phyloP scores from a whole-genome alignment of 2,797 vertebrate species.

The Selene dorsalis region DNA sequence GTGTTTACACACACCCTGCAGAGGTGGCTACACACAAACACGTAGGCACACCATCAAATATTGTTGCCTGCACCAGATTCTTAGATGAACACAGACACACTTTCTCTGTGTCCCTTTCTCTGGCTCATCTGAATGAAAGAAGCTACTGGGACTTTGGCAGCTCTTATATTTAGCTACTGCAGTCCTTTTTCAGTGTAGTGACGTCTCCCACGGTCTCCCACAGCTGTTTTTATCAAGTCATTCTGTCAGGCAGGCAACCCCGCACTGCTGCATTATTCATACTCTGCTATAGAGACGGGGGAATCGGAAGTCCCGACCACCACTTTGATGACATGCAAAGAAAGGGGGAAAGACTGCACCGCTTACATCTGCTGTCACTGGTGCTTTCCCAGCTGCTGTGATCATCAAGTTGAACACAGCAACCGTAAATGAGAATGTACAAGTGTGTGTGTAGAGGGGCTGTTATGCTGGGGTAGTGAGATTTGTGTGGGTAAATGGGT shows the following conservation, averaged over 20 bases:
- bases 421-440: slow-evolving; percentile 51
- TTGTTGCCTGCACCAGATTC: neutral
- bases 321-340: slow-evolving; percentile 79
- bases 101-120: slow-evolving; percentile 5
- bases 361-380: slow-evolving; percentile 68
- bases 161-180: slow-evolving; percentile 68
- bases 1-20: slow-evolving; percentile 19
- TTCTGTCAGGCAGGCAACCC: slow-evolving; percentile 78
- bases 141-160: slow-evolving; percentile 43
- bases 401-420: slow-evolving; percentile 58
- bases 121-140: slow-evolving; percentile 21
- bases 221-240: slow-evolving; percentile 78
- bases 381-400: slow-evolving; percentile 63
- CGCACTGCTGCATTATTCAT: slow-evolving; percentile 81
- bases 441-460: slow-evolving; percentile 22
- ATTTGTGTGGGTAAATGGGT: slow-evolving; percentile 33
- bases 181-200: slow-evolving; percentile 53
- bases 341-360: slow-evolving; percentile 49
- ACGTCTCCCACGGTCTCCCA: slow-evolving; percentile 66
- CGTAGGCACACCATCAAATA: neutral
- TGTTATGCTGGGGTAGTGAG: neutral
- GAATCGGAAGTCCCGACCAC: slow-evolving; percentile 78
- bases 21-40: slow-evolving; percentile 27
- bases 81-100: neutral
- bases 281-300: slow-evolving; percentile 73